Percentiles rank a stretch among this genome's conserved stretches.
Conservation (phyloP, 2,888 invertebrate genomes). For the Cenopis cana region DNA sequence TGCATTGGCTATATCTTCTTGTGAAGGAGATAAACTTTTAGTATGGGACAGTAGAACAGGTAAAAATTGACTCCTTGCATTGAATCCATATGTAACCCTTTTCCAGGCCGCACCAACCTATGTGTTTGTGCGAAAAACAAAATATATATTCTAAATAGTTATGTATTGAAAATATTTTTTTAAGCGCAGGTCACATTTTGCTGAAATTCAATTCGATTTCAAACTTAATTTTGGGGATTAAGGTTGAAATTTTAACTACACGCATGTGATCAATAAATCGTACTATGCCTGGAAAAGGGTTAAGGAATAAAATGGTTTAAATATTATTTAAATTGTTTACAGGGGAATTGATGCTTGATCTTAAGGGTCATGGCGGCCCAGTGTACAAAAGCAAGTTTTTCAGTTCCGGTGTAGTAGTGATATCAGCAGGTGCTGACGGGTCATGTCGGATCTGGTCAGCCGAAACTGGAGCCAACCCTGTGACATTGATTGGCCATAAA, state of each 20-base stretch:
- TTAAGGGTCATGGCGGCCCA: constrained; percentile 88
- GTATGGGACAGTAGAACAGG: constrained; percentile 88
- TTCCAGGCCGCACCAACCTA: too few species aligned
- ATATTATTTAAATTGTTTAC: constrained; percentile 46
- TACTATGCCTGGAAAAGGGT: too few species aligned
- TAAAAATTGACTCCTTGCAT: constrained; percentile 50
- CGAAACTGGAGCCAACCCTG: constrained; percentile 87
- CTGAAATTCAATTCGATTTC: too few species aligned
- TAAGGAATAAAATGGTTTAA: not conserved
- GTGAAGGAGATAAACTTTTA: constrained; percentile 84
- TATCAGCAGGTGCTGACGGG: constrained; percentile 89
- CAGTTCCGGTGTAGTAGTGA: constrained; percentile 88
- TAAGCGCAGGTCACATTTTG: too few species aligned
- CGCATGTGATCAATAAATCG: too few species aligned
- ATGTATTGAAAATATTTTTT: too few species aligned
- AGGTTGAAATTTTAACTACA: too few species aligned
- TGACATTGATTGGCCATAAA: constrained; percentile 87
- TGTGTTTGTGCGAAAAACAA: too few species aligned
- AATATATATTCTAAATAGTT: too few species aligned
- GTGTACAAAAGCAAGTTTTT: constrained; percentile 88
- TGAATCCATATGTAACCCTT: too few species aligned
- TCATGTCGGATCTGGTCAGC: constrained; percentile 89
- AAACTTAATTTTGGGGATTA: too few species aligned
- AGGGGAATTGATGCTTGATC: constrained; percentile 75
- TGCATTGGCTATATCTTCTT: constrained; percentile 86